phyloP scores from a whole-genome alignment of 2,797 vertebrate genomes.

The Myoxocephalus aenaeus region DNA sequence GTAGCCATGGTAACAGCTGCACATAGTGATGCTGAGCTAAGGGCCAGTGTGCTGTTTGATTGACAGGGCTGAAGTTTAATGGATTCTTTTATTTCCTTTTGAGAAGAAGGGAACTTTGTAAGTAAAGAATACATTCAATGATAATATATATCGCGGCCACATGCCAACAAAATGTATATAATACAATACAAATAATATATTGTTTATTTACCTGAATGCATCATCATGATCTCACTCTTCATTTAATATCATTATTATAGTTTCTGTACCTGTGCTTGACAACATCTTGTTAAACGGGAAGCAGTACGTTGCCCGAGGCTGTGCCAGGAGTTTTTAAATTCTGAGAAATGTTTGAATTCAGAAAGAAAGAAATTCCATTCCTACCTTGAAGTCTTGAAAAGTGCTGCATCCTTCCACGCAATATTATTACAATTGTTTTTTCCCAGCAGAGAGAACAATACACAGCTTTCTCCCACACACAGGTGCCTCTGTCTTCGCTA shows the following conservation, averaged over 20 bases:
- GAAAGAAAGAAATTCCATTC: not conserved
- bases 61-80: conserved; percentile 71
- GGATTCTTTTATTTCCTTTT: conserved; percentile 37
- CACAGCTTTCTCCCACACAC: not conserved
- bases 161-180: not conserved
- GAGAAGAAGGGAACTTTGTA: conserved; percentile 18
- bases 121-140: not conserved
- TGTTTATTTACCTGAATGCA: not conserved
- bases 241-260: not conserved
- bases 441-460: not conserved
- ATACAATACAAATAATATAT: not conserved
- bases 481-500: not conserved
- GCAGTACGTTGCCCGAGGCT: not conserved
- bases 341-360: conserved; percentile 3
- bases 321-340: conserved; percentile 6
- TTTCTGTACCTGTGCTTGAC: not conserved
- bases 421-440: not conserved
- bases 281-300: conserved; percentile 10
- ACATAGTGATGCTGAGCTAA: conserved; percentile 37
- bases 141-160: not conserved
- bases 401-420: not conserved
- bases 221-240: not conserved
- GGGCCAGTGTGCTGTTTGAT: conserved; percentile 44
- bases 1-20: conserved; percentile 70
- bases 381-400: not conserved